Conservation (phyloP, 2,888 invertebrate genomes). For the Phortica okadai region DNA sequence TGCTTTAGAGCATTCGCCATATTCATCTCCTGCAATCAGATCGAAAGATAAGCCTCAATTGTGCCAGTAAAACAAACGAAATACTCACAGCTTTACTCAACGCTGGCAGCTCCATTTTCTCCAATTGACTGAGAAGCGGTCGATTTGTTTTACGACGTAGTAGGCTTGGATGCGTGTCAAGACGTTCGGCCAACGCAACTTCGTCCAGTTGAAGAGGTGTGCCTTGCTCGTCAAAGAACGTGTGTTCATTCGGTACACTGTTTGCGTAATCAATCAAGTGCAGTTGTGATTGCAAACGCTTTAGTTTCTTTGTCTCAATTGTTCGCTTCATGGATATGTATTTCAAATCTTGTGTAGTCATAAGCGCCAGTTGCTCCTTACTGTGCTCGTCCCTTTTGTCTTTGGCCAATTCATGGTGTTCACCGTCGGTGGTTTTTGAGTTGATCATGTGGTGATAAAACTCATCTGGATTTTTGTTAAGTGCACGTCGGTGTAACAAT, state of each 20-base stretch:
- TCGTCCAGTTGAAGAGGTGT: slow-evolving; percentile 78
- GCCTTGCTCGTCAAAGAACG: slow-evolving; percentile 86
- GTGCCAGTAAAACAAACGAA: slow-evolving; percentile 16
- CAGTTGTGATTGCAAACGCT: slow-evolving; percentile 83
- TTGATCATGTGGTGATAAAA: slow-evolving; percentile 99
- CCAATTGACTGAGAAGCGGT: slow-evolving; percentile 80
- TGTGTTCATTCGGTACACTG: slow-evolving; percentile 84
- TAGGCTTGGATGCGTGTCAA: slow-evolving; percentile 86
- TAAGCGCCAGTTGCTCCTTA: slow-evolving; percentile 89
- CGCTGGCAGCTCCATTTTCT: slow-evolving; percentile 79
- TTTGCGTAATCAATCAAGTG: slow-evolving; percentile 88
- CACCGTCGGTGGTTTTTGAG: slow-evolving; percentile 81
- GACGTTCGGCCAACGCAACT: slow-evolving; percentile 83
- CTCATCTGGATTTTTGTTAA: slow-evolving; percentile 98
- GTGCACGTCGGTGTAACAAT: slow-evolving; percentile 87
- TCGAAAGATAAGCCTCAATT: neutral
- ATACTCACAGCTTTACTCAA: slow-evolving; percentile 78
- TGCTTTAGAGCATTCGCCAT: slow-evolving; percentile 76
- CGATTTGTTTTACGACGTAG: slow-evolving; percentile 84
- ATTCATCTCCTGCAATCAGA: slow-evolving; percentile 54
- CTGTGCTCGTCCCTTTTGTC: slow-evolving; percentile 86
- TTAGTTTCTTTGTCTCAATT: slow-evolving; percentile 85
- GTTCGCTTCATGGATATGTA: slow-evolving; percentile 92
- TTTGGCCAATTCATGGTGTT: slow-evolving; percentile 82
- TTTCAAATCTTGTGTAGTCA: slow-evolving; percentile 94